Base-by-base conservation (phyloP, 2,888 invertebrate genomes). In the Euclidia mi region DNA sequence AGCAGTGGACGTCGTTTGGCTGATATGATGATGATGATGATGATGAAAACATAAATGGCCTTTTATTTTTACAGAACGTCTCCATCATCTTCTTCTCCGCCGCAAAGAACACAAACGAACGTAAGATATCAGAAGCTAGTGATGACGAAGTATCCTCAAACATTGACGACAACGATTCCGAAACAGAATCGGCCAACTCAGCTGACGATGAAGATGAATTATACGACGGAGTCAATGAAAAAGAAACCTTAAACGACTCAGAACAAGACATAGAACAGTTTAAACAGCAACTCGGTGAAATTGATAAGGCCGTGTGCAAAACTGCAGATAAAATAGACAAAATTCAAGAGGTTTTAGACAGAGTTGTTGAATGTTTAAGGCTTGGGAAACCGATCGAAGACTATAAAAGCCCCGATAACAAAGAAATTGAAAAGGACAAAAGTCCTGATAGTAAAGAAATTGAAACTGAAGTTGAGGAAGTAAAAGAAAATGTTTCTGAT, bases 21-120 rank as follows among this genome's bases (percentile, higher is more conserved):
- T n/a, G n/a, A n/a, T n/a, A n/a, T n/a, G n/a, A n/a, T n/a, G n/a
- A n/a, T n/a, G n/a, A n/a, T n/a, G n/a, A n/a, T n/a, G n/a, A n/a
- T n/a, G n/a, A n/a, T n/a, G n/a, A n/a, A n/a, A n/a, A n/a, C n/a
- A n/a, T n/a, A n/a, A n/a, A n/a, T n/a, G n/a, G n/a, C n/a, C n/a
- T n/a, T n/a, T n/a, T n/a, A n/a, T n/a, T n/a, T n/a, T 89, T 90
- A 10, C 85, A 95, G 91, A 94, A 96, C 51, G 95, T 98, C 1
- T 95, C 95, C 38, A 96, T 98, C 18, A 97, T 97, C 6, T 99
- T 99, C 90, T 99, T 98, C 94, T 99, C 99, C 0, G 99, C 99
- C 0, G 95, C 96, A 1, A 88, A 96, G 83, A 95, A 94, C 29
- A 91, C 96, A 62, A 94, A 94, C 73, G 90, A 92, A 61, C 88